These are phyloP conservation scores for Callyntrura guangdongensis DNA, from an alignment of 2,888 invertebrate species.

Conservation along the genomic window DNA sequence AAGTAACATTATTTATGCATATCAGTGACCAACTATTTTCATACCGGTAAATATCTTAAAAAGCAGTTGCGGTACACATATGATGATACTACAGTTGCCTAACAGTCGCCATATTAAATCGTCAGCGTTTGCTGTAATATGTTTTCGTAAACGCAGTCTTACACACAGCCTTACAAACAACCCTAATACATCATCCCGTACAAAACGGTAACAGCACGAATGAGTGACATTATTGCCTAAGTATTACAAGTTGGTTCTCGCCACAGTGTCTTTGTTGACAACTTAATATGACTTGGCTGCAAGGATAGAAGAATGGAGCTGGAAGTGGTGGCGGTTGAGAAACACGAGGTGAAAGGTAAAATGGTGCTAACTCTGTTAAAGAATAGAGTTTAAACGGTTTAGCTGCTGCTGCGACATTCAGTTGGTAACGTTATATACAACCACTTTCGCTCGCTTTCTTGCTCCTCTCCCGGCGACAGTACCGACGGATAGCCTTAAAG, in stretches of 20 bases:
- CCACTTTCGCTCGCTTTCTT: slow-evolving; percentile 65
- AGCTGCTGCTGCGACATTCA: slow-evolving; percentile 73
- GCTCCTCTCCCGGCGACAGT: slow-evolving; percentile 65
- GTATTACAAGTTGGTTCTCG: slow-evolving; percentile 56
- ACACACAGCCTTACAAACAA: no score
- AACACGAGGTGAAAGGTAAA: slow-evolving; percentile 41
- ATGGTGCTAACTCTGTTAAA: slow-evolving; percentile 34
- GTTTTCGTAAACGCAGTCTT: not conserved
- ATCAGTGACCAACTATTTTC: no score
- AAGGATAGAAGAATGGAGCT: slow-evolving; percentile 38
- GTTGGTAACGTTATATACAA: slow-evolving; percentile 70
- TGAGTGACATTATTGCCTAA: slow-evolving; percentile 42
- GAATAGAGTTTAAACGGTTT: slow-evolving; percentile 71
- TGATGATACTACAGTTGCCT: no score
- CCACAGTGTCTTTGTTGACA: slow-evolving; percentile 75
- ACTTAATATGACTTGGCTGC: slow-evolving; percentile 63
- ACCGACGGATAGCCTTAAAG: slow-evolving; percentile 34
- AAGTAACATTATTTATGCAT: no score
- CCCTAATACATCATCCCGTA: not conserved
- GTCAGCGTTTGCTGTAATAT: no score
- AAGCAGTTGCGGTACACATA: not conserved
- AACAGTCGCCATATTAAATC: no score
- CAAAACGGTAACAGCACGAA: not conserved
- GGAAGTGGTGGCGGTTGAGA: slow-evolving; percentile 31
- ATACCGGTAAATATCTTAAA: not conserved